Evolutionary conservation across 2,797 vertebrate genomes (phyloP).

Genomic region (Peromyscus aztecus): DNA sequence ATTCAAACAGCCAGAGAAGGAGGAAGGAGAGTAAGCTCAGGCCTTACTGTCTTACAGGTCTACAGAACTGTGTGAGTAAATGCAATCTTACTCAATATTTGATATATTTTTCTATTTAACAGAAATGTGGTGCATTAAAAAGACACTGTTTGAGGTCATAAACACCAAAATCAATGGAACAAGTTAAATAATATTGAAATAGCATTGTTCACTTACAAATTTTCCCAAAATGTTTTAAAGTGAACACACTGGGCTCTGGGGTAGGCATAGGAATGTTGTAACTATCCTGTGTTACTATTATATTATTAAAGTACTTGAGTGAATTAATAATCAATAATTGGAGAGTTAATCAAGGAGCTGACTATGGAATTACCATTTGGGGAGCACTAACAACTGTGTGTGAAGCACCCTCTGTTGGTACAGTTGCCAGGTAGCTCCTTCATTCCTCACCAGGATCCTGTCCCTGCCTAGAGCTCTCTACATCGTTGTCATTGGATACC

Average conservation of each 20-base stretch:
- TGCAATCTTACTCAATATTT: background rate
- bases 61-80: background rate
- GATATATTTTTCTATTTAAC: background rate
- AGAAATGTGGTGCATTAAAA: background rate
- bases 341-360: background rate
- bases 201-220: conserved; percentile 4
- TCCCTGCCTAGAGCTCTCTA: background rate
- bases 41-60: background rate
- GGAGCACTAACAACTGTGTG: too few relatives aligned
- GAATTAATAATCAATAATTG: background rate
- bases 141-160: background rate
- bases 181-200: background rate
- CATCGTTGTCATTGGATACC: fast-evolving
- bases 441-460: background rate
- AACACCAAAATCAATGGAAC: conserved; percentile 31
- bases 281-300: background rate
- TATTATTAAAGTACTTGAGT: background rate
- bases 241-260: background rate
- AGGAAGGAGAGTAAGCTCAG: fast-evolving
- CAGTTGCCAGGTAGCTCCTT: background rate
- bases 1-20: background rate
- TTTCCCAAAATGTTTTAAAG: conserved; percentile 3
- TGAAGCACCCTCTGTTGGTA: background rate
- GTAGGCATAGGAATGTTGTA: background rate
- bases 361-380: background rate